Conservation (phyloP, 2,797 vertebrate genomes). For the Gadopsis bispinosus region DNA sequence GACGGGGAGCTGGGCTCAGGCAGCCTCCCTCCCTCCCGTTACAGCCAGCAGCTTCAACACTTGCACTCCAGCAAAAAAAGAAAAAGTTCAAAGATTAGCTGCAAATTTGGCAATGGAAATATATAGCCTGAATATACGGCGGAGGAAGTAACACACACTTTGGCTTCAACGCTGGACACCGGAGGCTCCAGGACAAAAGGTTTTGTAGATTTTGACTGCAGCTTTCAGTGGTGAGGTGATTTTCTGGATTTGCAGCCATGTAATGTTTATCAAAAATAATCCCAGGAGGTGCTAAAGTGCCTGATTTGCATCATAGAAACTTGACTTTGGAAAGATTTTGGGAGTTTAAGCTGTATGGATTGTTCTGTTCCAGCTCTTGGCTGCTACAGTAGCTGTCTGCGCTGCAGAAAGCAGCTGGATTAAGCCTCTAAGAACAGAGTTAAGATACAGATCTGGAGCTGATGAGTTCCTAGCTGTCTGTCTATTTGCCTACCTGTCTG, state of each 20-base stretch:
- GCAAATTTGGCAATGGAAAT: constrained; percentile 38
- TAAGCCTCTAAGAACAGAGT: constrained; percentile 60
- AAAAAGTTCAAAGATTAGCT: constrained; percentile 60
- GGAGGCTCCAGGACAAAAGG: constrained; percentile 39
- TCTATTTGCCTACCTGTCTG: constrained; percentile 45
- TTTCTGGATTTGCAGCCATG: neutral
- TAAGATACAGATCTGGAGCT: constrained; percentile 68
- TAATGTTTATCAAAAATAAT: constrained; percentile 10
- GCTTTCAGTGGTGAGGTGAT: neutral
- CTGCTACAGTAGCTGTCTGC: constrained; percentile 57
- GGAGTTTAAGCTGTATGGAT: constrained; percentile 61
- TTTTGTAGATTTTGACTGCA: constrained; percentile 16
- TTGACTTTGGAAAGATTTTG: constrained; percentile 39
- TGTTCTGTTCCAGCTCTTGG: constrained; percentile 57
- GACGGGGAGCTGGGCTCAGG: constrained; percentile 69
- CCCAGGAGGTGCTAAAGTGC: constrained; percentile 3
- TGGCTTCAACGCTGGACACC: constrained; percentile 5
- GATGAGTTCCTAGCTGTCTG: constrained; percentile 46
- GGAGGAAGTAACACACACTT: neutral
- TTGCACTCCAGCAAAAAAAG: constrained; percentile 37
- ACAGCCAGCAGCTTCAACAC: constrained; percentile 61
- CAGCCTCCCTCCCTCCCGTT: constrained; percentile 37
- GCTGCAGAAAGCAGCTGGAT: constrained; percentile 55
- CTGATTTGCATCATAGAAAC: constrained; percentile 31
- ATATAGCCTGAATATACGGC: constrained; percentile 17